Percentiles rank a stretch among this genome's conserved stretches.
Conservation (phyloP, 2,797 vertebrate genomes). For the Acrossocheilus fasciatus region DNA sequence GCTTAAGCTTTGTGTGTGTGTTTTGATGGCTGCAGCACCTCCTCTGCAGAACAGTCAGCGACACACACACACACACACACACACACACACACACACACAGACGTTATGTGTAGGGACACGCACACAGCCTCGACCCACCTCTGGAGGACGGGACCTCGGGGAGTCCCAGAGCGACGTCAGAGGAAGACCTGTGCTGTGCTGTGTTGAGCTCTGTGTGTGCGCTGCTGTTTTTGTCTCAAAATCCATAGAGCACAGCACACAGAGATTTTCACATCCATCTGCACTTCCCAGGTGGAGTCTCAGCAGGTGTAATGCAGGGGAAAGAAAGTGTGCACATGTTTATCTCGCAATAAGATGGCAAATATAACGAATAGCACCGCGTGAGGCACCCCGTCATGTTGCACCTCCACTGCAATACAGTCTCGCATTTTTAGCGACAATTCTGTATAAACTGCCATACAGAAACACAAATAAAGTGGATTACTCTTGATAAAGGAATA, state of each 20-base stretch:
- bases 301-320: conserved; percentile 16
- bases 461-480: neutral
- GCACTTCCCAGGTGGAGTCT: conserved; percentile 1
- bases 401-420: neutral
- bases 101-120: conserved; percentile 1
- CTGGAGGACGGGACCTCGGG: conserved; percentile 48
- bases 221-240: conserved; percentile 30
- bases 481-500: conserved; percentile 14
- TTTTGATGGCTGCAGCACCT: conserved; percentile 32
- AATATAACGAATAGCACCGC: neutral
- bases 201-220: conserved; percentile 42
- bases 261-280: conserved; percentile 38
- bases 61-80: conserved; percentile 21
- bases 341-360: neutral
- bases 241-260: neutral
- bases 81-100: conserved; percentile 10
- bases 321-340: conserved; percentile 7
- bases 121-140: conserved; percentile 45
- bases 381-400: neutral
- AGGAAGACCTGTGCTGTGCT: conserved; percentile 55
- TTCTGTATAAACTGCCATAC: neutral
- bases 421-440: neutral
- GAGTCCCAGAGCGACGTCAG: conserved; percentile 64
- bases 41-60: conserved; percentile 46
- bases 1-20: conserved; percentile 18